Evolutionary conservation across 2,888 invertebrate species (phyloP), one percentile per base, ranked within the genome.

Genomic region (Phlogophora meticulosa): DNA sequence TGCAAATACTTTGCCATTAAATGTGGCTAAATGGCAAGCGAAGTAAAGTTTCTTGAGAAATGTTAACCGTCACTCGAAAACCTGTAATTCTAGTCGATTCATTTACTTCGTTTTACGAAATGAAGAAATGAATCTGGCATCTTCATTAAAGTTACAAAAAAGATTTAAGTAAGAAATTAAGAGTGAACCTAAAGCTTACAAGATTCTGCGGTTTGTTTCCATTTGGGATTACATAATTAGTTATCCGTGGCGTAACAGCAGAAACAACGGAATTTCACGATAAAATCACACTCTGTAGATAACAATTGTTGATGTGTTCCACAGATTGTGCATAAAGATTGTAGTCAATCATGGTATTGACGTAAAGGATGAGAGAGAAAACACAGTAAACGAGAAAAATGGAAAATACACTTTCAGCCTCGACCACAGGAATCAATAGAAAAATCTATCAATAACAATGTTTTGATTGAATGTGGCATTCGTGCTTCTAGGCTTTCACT

Each of bases 281-380:
- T 78, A 67, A 57, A 64, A 75, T 66, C 70, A 56, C 55, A 76
- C 80, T 79, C 76, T 82, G 80, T 81, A 84, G 82, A 84, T 84
- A 85, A 64, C 87, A 80, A 87, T 90, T 89, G 88, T 86, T 77
- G 64, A 92, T 91, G 91, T 78, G 89, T 89, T 87, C 82, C 84
- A 87, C 76, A 80, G 81, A 85, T 87, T 74, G 51, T 60, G 51
- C 22, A 38, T 57, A 60, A 42, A 64, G 42, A 69, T 64, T 58
- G 55, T 57, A 46, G 65, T 61, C 49, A 52, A 55, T 60, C 4
- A 73, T 46, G 20, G 17, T 67, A 56, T 51, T 52, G 17, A 32
- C 57, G 38, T 42, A 48, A 17, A 17, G n/a, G 24, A 58, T 58
- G 53, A 63, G 17, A 56, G 58, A 65, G 32, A 65, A 67, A 66